A percentile compares a stretch with the other conserved stretches of the same genome.
phyloP scores from a whole-genome alignment of 2,797 vertebrate genomes.

The Ctenopoma kingsleyae region DNA sequence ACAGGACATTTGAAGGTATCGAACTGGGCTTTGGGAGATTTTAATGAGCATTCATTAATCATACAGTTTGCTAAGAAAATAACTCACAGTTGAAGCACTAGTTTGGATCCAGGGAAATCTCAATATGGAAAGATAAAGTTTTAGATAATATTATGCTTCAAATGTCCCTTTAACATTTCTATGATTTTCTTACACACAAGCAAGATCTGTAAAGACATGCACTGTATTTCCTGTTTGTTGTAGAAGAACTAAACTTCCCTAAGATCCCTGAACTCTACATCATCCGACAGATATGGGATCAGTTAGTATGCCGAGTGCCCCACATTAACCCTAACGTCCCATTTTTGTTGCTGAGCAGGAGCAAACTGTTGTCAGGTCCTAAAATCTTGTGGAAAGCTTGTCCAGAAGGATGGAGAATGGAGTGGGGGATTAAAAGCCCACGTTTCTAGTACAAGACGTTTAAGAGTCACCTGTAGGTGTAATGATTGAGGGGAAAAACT shows the following conservation, averaged over 20 bases:
- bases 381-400: too few relatives aligned
- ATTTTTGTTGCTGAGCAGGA: conserved; percentile 2
- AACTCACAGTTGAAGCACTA: too few relatives aligned
- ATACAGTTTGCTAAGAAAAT: not conserved
- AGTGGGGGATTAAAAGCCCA: not conserved
- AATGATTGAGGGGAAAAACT: conserved; percentile 1
- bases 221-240: conserved; percentile 7
- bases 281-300: conserved; percentile 12
- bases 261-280: conserved; percentile 8
- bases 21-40: not conserved
- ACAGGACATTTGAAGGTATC: not conserved
- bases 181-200: not conserved
- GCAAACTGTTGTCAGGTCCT: too few relatives aligned
- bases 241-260: conserved; percentile 8
- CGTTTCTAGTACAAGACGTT: conserved; percentile 13
- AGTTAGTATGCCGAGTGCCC: not conserved
- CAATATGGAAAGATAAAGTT: not conserved
- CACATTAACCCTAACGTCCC: too few relatives aligned
- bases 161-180: not conserved
- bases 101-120: too few relatives aligned
- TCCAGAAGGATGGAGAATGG: not conserved
- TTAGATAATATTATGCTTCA: not conserved
- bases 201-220: not conserved
- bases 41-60: not conserved
- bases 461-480: not conserved